These are phyloP conservation scores for Ariopsis seemanni DNA, from an alignment of 2,113 vertebrate genomes.

Conservation along the genomic window DNA sequence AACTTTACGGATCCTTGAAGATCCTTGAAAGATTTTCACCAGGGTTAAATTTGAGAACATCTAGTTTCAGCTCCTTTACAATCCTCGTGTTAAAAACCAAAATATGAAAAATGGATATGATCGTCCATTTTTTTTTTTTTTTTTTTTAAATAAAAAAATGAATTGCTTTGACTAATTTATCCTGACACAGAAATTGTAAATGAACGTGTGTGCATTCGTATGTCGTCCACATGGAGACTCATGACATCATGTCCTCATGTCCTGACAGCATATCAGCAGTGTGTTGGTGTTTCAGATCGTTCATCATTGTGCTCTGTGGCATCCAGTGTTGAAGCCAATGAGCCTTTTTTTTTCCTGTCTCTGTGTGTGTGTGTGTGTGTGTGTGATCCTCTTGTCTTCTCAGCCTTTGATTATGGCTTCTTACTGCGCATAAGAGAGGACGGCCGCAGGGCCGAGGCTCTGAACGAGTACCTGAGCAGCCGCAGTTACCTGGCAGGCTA, in stretches of 20 bases:
- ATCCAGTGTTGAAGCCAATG: neutral
- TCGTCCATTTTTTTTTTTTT: too few relatives aligned
- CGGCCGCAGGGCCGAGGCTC: conserved; percentile 77
- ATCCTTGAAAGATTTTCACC: too few relatives aligned
- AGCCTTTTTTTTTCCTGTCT: neutral
- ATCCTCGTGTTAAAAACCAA: neutral
- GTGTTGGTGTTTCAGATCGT: neutral
- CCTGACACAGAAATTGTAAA: neutral
- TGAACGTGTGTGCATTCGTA: neutral
- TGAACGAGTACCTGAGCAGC: conserved; percentile 88
- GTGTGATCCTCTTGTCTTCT: conserved; percentile 81
- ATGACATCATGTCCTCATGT: neutral
- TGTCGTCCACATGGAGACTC: neutral
- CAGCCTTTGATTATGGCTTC: conserved; percentile 88
- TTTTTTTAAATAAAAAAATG: neutral
- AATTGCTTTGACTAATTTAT: neutral
- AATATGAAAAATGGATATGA: neutral
- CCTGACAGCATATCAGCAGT: neutral
- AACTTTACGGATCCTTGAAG: too few relatives aligned
- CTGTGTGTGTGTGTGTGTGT: conserved; percentile 56
- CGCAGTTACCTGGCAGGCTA: conserved; percentile 94
- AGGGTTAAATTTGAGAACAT: neutral
- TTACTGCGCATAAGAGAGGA: conserved; percentile 87
- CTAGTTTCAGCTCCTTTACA: neutral
- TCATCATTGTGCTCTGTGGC: neutral